Percentiles rank a stretch among this genome's conserved stretches.
phyloP scores from a whole-genome alignment of 2,113 vertebrate genomes.

The Panurus biarmicus region DNA sequence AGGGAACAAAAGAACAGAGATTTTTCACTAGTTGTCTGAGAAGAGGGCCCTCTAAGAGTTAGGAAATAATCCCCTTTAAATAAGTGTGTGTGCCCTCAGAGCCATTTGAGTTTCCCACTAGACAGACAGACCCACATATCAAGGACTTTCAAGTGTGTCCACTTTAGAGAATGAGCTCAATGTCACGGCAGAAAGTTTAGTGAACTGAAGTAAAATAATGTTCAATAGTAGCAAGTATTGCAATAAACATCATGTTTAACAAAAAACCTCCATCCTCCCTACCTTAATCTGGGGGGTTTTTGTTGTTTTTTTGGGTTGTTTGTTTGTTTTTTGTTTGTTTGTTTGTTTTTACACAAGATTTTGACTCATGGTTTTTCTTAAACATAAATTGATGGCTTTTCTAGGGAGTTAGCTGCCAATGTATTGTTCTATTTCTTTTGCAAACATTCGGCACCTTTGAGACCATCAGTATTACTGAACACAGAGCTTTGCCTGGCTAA shows the following conservation, averaged over 20 bases:
- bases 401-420: not conserved
- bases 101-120: not conserved
- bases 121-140: not conserved
- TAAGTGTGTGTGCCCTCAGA: not conserved
- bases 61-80: not conserved
- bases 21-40: not conserved
- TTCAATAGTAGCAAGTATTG: not conserved
- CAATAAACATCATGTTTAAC: not conserved
- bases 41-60: not conserved
- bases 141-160: not conserved
- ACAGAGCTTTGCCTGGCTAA: not conserved
- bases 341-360: not conserved
- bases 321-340: too few relatives aligned
- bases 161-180: not conserved
- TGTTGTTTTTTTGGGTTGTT: too few relatives aligned
- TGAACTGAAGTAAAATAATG: not conserved
- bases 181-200: not conserved
- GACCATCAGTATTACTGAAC: not conserved
- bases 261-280: not conserved
- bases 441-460: not conserved
- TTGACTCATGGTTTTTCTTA: not conserved
- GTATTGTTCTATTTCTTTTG: not conserved
- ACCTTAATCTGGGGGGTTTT: too few relatives aligned
- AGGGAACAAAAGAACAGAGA: not conserved
- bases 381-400: not conserved